These are phyloP conservation scores for Amblyjoppa proteus DNA, from an alignment of 2,888 invertebrate species.

Conservation along the genomic window DNA sequence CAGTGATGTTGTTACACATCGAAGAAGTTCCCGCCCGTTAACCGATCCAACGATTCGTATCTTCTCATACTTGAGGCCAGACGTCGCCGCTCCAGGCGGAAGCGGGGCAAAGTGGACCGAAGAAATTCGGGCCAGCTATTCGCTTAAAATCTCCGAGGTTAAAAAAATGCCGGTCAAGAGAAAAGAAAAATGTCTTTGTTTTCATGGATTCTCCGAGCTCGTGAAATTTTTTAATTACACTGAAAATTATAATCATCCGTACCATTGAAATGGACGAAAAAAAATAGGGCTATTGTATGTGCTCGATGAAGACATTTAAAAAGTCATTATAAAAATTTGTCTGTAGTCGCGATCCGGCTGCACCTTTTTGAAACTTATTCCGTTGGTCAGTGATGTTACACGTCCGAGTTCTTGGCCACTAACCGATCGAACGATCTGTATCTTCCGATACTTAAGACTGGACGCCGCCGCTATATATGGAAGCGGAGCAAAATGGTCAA, in stretches of 20 bases:
- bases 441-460: slow-evolving; percentile 6
- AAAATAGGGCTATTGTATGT: no score
- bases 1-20: slow-evolving; percentile 46
- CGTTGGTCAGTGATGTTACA: slow-evolving; percentile 48
- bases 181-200: no score
- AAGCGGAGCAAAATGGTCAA: background rate
- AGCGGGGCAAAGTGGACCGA: background rate
- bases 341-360: no score
- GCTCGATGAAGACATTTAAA: no score
- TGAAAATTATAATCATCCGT: no score
- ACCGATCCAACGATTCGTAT: slow-evolving; percentile 30
- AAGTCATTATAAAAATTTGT: no score
- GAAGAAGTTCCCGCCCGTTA: slow-evolving; percentile 9
- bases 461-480: background rate
- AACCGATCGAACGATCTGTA: slow-evolving; percentile 32
- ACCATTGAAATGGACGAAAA: no score
- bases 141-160: no score
- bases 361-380: background rate
- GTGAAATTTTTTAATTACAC: no score
- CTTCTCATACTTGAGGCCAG: slow-evolving; percentile 11
- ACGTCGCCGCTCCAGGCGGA: background rate
- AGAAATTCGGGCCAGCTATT: no score
- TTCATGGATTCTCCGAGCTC: no score
- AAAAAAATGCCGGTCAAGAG: no score
- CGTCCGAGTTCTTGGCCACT: slow-evolving; percentile 17